Conservation (phyloP, 2,888 invertebrate genomes). For the Acrobasis consociella region DNA sequence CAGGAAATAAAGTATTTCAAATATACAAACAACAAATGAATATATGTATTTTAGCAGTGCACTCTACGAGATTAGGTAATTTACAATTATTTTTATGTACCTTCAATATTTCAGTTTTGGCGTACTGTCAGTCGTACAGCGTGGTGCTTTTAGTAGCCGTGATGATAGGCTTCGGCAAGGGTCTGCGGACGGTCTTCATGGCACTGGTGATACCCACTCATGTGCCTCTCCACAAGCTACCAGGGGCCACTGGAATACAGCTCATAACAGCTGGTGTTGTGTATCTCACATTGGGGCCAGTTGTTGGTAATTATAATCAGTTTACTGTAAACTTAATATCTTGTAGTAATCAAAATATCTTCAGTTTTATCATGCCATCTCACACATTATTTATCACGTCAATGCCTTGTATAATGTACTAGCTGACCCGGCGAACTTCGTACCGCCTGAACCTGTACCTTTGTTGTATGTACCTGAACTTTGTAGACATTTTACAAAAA, state of each 20-base stretch:
- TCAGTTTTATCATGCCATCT: no score
- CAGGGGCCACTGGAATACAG: constrained; percentile 88
- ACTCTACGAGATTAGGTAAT: constrained; percentile 79
- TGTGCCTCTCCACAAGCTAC: constrained; percentile 86
- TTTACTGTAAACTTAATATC: not conserved
- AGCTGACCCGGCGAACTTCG: no score
- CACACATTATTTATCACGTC: no score
- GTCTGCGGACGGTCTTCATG: constrained; percentile 88
- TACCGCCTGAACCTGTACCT: no score
- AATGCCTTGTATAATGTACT: no score
- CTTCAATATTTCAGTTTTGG: constrained; percentile 80
- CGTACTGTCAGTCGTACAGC: constrained; percentile 82
- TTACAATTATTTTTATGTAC: constrained; percentile 28
- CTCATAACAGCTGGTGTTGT: constrained; percentile 85
- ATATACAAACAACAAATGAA: no score
- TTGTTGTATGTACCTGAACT: no score
- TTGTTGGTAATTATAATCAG: constrained; percentile 79
- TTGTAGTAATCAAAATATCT: no score
- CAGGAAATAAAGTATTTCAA: no score
- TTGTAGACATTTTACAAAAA: no score
- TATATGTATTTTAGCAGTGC: no score
- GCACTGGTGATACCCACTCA: constrained; percentile 88
- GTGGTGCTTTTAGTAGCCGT: constrained; percentile 84
- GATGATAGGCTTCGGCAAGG: constrained; percentile 87
- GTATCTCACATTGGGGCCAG: constrained; percentile 84